phyloP scores from a whole-genome alignment of 1,140 invertebrate genomes.

The Anadara kagoshimensis region DNA sequence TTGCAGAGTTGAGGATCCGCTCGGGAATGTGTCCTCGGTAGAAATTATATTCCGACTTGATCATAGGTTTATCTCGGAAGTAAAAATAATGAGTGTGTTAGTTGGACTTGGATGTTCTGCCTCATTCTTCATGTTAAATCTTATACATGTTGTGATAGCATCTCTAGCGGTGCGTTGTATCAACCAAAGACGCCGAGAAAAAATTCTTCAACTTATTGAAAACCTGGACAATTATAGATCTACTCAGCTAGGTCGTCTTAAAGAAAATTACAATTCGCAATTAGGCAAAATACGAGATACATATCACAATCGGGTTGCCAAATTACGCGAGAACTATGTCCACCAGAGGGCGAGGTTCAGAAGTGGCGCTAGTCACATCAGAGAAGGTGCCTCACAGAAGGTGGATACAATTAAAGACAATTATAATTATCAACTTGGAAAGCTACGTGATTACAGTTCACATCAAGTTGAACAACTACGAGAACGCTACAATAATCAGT shows the following conservation, averaged over 20 bases:
- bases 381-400: slow-evolving; percentile 93
- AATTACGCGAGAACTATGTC: slow-evolving; percentile 91
- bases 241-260: slow-evolving; percentile 55
- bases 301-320: slow-evolving; percentile 84
- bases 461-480: slow-evolving; percentile 92
- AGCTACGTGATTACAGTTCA: slow-evolving; percentile 67
- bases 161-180: slow-evolving; percentile 53
- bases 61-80: slow-evolving; percentile 79
- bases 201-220: slow-evolving; percentile 64
- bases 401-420: slow-evolving; percentile 94
- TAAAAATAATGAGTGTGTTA: slow-evolving; percentile 88
- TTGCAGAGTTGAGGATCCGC: slow-evolving; percentile 87
- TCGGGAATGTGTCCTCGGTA: slow-evolving; percentile 80
- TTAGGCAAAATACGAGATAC: slow-evolving; percentile 76
- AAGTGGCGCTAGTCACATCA: slow-evolving; percentile 76
- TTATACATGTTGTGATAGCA: slow-evolving; percentile 54
- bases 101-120: slow-evolving; percentile 86
- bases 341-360: slow-evolving; percentile 84
- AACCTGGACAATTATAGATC: slow-evolving; percentile 64
- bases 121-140: slow-evolving; percentile 80
- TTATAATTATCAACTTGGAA: slow-evolving; percentile 83
- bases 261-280: slow-evolving; percentile 79
- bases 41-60: slow-evolving; percentile 55
- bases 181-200: slow-evolving; percentile 58
- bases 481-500: slow-evolving; percentile 95